Conservation (phyloP, 2,797 vertebrate genomes). For the Microcaecilia unicolor region DNA sequence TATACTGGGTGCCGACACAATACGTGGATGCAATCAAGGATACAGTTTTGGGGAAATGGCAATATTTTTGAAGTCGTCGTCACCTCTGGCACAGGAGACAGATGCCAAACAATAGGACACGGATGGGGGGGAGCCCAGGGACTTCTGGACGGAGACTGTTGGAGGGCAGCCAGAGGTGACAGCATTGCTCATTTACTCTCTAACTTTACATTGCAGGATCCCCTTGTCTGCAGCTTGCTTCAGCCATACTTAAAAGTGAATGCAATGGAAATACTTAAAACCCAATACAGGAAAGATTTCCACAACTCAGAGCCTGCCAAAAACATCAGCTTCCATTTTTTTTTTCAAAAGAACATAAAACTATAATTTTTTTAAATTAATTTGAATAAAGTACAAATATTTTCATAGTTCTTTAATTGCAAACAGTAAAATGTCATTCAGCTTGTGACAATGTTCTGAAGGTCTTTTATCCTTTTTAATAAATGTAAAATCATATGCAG, state of each 20-base stretch:
- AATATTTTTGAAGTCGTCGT: conserved; percentile 99
- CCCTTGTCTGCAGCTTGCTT: conserved; percentile 59
- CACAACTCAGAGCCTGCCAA: conserved; percentile 55
- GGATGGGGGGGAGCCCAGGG: conserved; percentile 71
- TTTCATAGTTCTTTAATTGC: conserved; percentile 46
- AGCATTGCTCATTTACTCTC: conserved; percentile 64
- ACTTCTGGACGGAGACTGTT: too few species aligned
- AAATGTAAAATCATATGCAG: conserved; percentile 43
- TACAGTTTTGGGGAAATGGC: conserved; percentile 99
- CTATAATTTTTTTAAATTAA: conserved; percentile 37
- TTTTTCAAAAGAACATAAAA: conserved; percentile 29
- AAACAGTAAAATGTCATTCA: conserved; percentile 22
- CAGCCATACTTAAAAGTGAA: conserved; percentile 58
- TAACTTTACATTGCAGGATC: conserved; percentile 56
- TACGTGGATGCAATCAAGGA: conserved; percentile 99
- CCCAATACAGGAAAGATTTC: conserved; percentile 46
- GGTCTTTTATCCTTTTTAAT: conserved; percentile 10
- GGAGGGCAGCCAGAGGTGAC: conserved; percentile 74
- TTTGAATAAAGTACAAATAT: conserved; percentile 41
- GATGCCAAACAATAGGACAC: conserved; percentile 67
- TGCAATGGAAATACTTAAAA: conserved; percentile 59
- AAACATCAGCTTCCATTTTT: conserved; percentile 46
- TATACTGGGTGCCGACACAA: conserved; percentile 97
- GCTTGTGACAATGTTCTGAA: conserved; percentile 17
- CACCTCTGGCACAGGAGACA: conserved; percentile 87